Evolutionary conservation across 2,888 invertebrate genomes (phyloP), one percentile per base, ranked within the genome.

Genomic region (Nomada ferruginata): DNA sequence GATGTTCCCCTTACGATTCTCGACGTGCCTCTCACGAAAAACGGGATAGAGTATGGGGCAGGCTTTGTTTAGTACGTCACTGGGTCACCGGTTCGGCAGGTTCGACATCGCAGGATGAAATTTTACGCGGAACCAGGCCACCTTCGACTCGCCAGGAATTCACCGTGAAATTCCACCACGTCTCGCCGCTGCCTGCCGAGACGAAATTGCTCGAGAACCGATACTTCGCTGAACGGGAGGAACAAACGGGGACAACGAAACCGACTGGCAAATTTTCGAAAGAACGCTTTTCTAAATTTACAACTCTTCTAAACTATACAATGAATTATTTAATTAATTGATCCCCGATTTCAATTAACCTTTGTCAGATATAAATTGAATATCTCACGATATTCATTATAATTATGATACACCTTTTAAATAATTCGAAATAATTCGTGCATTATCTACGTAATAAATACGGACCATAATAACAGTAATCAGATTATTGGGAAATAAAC

Each of bases 11-110:
- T 60, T 52, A n/a, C n/a, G 60, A 50, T 71, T 23, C 18, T 15
- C 36, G 29, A 47, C 50, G 50, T 71, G 50, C 71, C 71, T 36
- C 50, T 36, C 50, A 47, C 36, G 71, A 71, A 71, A 71, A 71
- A 71, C 50, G 36, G 20, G 23, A n/a, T n/a, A 3, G 4, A 10
- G 20, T 7, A 50, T 15, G 20, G 60, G 29, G 26, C 36, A 20
- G 36, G 61, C 79, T 85, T 86, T 86, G 85, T 80, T 87, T 82
- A 81, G 82, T 78, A 57, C 76, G 82, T 83, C 85, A 89, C 77
- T 86, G 87, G 87, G 87, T 88, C 87, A 86, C 82, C 82, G 84
- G 82, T 86, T 81, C 82, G 76, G 29, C 29, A 47, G 63, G 66
- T 74, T 68, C 60, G 63, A 44, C 52, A 60, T 11, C 23, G 26